phyloP scores from a whole-genome alignment of 30 jellyfish, hydroid and myxozoan genomes.

The Aurelia aurita complex sp. Pacific region DNA sequence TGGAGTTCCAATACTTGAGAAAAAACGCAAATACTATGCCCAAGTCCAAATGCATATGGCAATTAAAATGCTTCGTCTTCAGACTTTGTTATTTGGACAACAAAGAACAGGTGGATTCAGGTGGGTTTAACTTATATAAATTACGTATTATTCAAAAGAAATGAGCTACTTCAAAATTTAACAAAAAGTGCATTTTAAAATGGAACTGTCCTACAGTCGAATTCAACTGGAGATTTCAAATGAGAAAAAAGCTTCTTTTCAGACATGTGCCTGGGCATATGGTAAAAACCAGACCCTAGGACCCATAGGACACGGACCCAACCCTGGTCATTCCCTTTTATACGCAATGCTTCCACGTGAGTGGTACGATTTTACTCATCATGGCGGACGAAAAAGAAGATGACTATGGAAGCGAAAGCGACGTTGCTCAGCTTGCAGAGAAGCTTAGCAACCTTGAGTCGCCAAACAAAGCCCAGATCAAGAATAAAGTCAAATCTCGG shows the following conservation, averaged over 20 bases:
- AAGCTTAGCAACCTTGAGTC: slow-evolving; percentile 7
- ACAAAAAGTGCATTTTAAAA: background rate
- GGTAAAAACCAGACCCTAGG: background rate
- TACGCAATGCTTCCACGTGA: background rate
- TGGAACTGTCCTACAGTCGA: too few relatives aligned
- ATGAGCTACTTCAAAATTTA: background rate
- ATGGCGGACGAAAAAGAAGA: background rate
- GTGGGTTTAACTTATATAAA: too few relatives aligned
- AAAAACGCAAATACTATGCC: too few relatives aligned
- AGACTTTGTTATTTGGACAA: too few relatives aligned
- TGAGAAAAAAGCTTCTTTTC: too few relatives aligned
- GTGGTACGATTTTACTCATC: background rate
- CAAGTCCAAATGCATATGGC: too few relatives aligned
- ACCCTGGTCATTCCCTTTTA: background rate
- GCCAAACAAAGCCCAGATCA: background rate
- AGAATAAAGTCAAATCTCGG: background rate
- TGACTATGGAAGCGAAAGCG: background rate
- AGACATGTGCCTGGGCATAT: too few relatives aligned
- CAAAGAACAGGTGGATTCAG: too few relatives aligned
- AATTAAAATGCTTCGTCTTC: too few relatives aligned
- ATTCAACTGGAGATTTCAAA: too few relatives aligned
- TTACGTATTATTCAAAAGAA: too few relatives aligned
- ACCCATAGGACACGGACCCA: background rate
- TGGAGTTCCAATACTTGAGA: too few relatives aligned
- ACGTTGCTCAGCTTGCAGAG: slow-evolving; percentile 7